phyloP scores from a whole-genome alignment of 2,113 vertebrate species.

The Pelusios castaneus region DNA sequence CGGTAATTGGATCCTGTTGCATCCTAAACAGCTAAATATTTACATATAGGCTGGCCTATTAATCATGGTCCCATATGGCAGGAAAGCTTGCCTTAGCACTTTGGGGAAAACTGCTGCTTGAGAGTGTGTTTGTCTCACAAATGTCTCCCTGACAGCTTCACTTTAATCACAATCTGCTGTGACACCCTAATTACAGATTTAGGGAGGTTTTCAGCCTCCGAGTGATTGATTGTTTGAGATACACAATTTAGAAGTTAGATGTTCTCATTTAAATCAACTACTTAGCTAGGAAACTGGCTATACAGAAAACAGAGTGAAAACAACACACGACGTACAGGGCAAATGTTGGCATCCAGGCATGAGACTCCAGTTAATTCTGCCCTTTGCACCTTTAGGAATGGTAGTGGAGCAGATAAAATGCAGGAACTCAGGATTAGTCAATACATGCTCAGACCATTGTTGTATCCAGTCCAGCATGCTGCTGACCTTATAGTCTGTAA shows the following conservation, averaged over 20 bases:
- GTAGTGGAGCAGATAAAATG: not conserved
- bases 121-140: constrained; percentile 65
- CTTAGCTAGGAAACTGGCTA: not conserved
- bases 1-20: constrained; percentile 72
- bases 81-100: constrained; percentile 49
- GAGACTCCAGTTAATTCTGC: not conserved
- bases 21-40: constrained; percentile 75
- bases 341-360: rapidly evolving
- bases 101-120: constrained; percentile 46
- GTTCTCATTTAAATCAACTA: constrained; percentile 69
- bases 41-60: constrained; percentile 64
- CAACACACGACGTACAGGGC: not conserved
- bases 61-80: constrained; percentile 66
- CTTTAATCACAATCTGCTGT: constrained; percentile 77
- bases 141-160: constrained; percentile 73
- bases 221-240: constrained; percentile 77
- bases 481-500: not conserved
- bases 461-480: not conserved
- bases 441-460: not conserved
- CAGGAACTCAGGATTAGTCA: rapidly evolving
- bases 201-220: constrained; percentile 66
- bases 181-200: constrained; percentile 78
- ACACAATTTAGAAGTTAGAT: constrained; percentile 76
- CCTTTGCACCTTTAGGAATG: not conserved
- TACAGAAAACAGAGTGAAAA: not conserved